Percentiles rank a stretch among this genome's conserved stretches.
Conservation (phyloP, 1,140 invertebrate genomes). For the Agrilus planipennis region DNA sequence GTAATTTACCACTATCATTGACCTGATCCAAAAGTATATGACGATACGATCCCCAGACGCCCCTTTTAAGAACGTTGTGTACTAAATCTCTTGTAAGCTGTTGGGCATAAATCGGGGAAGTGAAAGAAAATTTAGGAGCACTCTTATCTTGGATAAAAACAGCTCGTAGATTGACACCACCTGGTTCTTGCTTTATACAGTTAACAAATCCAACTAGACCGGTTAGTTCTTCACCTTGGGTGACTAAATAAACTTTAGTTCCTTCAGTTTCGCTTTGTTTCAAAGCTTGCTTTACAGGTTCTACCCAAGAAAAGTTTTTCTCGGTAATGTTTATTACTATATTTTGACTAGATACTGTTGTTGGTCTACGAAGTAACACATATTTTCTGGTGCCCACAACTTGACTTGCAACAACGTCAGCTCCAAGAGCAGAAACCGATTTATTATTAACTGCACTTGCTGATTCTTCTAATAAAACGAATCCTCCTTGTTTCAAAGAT, state of each 20-base stretch:
- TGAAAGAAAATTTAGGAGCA: constrained; percentile 47
- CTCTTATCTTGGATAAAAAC: constrained; percentile 55
- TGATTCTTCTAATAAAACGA: constrained; percentile 65
- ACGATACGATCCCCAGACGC: constrained; percentile 73
- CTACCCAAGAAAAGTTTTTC: constrained; percentile 69
- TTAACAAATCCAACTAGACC: constrained; percentile 82
- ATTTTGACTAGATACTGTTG: constrained; percentile 32
- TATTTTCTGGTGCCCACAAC: constrained; percentile 44
- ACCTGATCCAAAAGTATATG: constrained; percentile 57
- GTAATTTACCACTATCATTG: constrained; percentile 35
- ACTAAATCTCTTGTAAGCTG: constrained; percentile 67
- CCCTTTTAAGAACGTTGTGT: constrained; percentile 69
- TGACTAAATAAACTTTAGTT: constrained; percentile 58
- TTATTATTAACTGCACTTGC: constrained; percentile 39
- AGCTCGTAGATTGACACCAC: constrained; percentile 60
- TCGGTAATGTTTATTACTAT: constrained; percentile 50
- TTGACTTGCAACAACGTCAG: constrained; percentile 44
- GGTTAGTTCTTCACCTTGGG: constrained; percentile 49
- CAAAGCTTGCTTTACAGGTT: constrained; percentile 59
- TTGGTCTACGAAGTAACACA: constrained; percentile 43
- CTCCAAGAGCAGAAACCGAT: constrained; percentile 30
- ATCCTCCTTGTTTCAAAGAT: constrained; percentile 59
- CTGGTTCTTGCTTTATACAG: constrained; percentile 75
- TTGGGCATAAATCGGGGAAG: constrained; percentile 41
- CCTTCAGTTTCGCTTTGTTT: constrained; percentile 43